These are phyloP conservation scores for Falco berigora DNA, from an alignment of 2,797 vertebrate species.

Conservation along the genomic window DNA sequence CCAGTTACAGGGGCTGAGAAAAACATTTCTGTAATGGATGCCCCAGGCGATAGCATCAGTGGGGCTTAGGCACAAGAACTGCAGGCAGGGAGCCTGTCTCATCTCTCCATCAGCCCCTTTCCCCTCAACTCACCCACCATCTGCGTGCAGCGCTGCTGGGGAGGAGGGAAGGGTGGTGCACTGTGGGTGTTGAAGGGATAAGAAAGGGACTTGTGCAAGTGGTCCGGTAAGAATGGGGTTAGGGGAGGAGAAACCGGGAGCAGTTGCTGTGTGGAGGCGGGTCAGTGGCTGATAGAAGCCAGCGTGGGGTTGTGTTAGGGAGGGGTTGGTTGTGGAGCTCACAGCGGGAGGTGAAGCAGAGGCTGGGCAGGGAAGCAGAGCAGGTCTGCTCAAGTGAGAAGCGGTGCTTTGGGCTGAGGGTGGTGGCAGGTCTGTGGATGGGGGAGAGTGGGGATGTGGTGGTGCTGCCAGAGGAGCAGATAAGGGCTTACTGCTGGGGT, in stretches of 20 bases:
- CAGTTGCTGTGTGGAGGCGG: neutral
- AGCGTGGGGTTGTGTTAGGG: neutral
- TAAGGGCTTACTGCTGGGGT: neutral
- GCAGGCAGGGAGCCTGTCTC: neutral
- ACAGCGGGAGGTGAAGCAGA: fast-evolving
- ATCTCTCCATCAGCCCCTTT: neutral
- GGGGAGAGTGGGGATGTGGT: neutral
- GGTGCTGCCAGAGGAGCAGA: neutral
- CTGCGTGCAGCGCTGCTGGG: neutral
- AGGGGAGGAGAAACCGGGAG: neutral
- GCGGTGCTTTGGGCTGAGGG: neutral
- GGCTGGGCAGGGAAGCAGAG: neutral
- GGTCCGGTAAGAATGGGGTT: neutral
- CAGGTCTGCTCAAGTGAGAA: neutral
- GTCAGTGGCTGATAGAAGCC: neutral
- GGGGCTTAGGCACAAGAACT: neutral
- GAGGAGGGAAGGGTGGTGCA: neutral
- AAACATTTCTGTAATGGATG: neutral
- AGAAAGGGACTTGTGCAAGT: neutral
- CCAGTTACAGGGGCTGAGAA: neutral
- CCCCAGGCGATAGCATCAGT: fast-evolving
- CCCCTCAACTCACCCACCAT: neutral
- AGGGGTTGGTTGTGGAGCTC: neutral
- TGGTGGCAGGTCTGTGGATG: neutral
- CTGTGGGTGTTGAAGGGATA: neutral